These are phyloP conservation scores for Diadophis punctatus DNA, from an alignment of 2,113 vertebrate species.

Conservation along the genomic window DNA sequence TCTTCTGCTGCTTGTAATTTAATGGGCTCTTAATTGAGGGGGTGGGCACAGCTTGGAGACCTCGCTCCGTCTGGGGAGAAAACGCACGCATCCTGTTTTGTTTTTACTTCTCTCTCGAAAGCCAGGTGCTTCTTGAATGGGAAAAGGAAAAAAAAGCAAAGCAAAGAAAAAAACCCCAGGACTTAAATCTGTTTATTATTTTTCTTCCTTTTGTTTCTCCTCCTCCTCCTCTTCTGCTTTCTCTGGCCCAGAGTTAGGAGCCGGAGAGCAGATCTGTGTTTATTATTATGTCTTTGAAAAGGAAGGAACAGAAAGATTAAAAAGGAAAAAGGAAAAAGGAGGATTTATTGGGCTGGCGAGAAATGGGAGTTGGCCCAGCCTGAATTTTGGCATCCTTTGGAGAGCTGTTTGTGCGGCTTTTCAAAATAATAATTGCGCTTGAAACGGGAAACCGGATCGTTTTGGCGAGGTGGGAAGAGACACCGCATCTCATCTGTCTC, in stretches of 20 bases:
- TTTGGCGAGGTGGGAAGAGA: background rate
- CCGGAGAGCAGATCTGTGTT: background rate
- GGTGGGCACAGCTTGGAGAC: background rate
- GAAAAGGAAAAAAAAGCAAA: no score
- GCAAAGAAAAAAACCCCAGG: no score
- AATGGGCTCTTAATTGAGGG: background rate
- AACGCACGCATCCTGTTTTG: background rate
- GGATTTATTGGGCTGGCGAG: background rate
- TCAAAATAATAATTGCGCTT: background rate
- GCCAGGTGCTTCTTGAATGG: conserved; percentile 7
- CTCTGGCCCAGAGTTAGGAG: background rate
- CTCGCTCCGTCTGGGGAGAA: background rate
- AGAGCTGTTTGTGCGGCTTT: background rate
- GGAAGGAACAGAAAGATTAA: background rate
- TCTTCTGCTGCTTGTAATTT: background rate
- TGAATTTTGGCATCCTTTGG: background rate
- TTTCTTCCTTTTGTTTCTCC: background rate
- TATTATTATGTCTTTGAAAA: background rate
- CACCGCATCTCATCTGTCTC: background rate
- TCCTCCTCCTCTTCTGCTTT: background rate
- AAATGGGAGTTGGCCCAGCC: background rate
- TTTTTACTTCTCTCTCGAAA: background rate
- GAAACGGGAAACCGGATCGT: background rate
- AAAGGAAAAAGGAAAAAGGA: no score
- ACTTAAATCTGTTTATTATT: background rate